These are phyloP conservation scores for Diplogasteroides magnus DNA, from an alignment of 1,140 invertebrate species.

Conservation along the genomic window DNA sequence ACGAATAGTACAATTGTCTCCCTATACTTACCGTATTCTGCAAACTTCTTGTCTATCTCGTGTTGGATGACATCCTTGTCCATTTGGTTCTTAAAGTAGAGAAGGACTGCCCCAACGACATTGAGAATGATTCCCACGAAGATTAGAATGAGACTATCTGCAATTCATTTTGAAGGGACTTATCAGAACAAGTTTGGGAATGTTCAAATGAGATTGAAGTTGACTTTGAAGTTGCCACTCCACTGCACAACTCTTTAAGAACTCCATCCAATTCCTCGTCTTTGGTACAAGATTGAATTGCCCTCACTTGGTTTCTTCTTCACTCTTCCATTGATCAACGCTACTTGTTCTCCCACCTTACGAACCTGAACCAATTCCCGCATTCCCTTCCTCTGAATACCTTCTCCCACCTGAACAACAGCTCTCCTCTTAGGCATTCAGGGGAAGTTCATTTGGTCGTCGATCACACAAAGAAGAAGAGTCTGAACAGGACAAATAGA, in stretches of 20 bases:
- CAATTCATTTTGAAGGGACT: no score
- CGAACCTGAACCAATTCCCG: not conserved
- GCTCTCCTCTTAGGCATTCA: no score
- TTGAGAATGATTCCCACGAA: not conserved
- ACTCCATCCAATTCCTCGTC: not conserved
- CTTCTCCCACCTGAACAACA: no score
- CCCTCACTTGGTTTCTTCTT: not conserved
- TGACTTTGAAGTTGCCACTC: no score
- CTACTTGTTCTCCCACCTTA: not conserved
- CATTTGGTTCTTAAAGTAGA: not conserved
- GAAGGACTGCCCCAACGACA: not conserved
- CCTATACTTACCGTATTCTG: not conserved
- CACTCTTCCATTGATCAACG: not conserved
- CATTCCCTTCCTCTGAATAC: no score
- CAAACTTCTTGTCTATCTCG: not conserved
- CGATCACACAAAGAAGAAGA: no score
- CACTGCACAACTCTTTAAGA: no score
- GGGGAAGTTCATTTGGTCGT: no score
- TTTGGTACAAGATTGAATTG: not conserved
- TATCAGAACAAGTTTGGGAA: no score
- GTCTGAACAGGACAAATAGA: no score
- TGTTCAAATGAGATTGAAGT: no score
- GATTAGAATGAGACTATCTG: not conserved
- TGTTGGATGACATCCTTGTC: not conserved
- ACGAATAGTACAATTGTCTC: no score